Base-by-base conservation (phyloP, 2,888 invertebrate genomes). In the Heliconius erato region DNA sequence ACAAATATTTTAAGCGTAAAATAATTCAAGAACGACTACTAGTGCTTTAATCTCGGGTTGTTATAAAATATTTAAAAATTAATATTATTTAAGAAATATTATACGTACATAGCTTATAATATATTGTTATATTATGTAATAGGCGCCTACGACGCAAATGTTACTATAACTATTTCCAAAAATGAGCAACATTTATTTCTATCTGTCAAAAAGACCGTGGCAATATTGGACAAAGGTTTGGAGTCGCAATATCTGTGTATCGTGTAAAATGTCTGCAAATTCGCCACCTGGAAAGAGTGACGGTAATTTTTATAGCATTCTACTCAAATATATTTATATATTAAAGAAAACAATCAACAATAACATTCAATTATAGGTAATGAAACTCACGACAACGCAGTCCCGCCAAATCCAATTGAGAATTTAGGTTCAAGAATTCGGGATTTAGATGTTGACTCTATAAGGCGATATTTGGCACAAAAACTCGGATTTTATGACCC, bases 401-500 rank as follows among this genome's bases (percentile, higher is more conserved):
- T 93, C 93, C 94, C 94, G 93, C 94, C 95, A 94, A 94, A 91
- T 91, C 90, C 90, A 76, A 88, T 90, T 68, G 95, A 94, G 80
- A 92, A 88, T 85, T 86, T 93, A 84, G 92, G 93, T 79, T 89
- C 92, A 81, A 91, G 94, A 82, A 86, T 94, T 84, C 88, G 94
- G 81, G 96, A 96, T 84, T 91, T 96, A 79, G 96, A 96, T 86
- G 96, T 98, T 88, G 97, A 97, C 87, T 95, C 96, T 81, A 96
- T 98, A 79, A 93, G 97, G 80, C 96, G 96, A 86, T 97, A 97
- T 92, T 96, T 98, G 86, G 96, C 97, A 19, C 96, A 97, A 84
- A 97, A 97, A 88, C 93, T 98, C 3, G 96, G 96, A 79, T 94
- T 98, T 84, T 94, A 95, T 81, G 96, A 96, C 85, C 91, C 94